phyloP scores from a whole-genome alignment of 2,797 vertebrate species.

The Sebastes minor region DNA sequence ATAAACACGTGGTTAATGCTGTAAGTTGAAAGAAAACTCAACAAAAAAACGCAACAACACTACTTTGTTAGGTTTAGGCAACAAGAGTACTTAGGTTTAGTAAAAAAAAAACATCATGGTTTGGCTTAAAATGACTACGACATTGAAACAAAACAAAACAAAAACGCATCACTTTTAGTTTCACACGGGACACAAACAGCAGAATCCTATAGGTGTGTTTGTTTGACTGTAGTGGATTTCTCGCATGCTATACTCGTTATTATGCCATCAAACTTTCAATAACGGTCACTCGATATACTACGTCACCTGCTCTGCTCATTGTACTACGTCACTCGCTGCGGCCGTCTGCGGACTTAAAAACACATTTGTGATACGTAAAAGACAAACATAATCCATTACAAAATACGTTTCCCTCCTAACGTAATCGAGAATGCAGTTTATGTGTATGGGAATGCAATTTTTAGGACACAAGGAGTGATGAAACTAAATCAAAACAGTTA shows the following conservation, averaged over 20 bases:
- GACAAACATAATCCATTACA: too few relatives aligned
- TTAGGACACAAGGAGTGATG: not conserved
- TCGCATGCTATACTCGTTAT: too few relatives aligned
- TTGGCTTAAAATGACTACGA: not conserved
- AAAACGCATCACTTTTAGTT: too few relatives aligned
- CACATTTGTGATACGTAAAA: rapidly evolving
- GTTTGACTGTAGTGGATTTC: too few relatives aligned
- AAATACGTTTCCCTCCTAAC: too few relatives aligned
- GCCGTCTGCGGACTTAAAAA: not conserved
- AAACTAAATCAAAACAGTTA: not conserved
- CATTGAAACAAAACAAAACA: not conserved
- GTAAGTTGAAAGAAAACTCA: not conserved
- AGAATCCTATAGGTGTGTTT: rapidly evolving
- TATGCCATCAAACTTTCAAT: too few relatives aligned
- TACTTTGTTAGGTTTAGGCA: rapidly evolving
- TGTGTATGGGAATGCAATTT: rapidly evolving
- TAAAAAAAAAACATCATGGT: not conserved
- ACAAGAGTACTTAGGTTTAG: not conserved
- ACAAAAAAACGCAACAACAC: not conserved
- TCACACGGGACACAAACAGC: too few relatives aligned
- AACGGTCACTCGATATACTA: too few relatives aligned
- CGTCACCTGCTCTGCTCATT: too few relatives aligned
- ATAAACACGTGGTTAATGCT: not conserved
- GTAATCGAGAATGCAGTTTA: not conserved
- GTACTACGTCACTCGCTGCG: not conserved